Percentiles rank a stretch among this genome's conserved stretches.
These are phyloP conservation scores for Unio delphinus DNA, from an alignment of 2,888 invertebrate species.

Conservation along the genomic window DNA sequence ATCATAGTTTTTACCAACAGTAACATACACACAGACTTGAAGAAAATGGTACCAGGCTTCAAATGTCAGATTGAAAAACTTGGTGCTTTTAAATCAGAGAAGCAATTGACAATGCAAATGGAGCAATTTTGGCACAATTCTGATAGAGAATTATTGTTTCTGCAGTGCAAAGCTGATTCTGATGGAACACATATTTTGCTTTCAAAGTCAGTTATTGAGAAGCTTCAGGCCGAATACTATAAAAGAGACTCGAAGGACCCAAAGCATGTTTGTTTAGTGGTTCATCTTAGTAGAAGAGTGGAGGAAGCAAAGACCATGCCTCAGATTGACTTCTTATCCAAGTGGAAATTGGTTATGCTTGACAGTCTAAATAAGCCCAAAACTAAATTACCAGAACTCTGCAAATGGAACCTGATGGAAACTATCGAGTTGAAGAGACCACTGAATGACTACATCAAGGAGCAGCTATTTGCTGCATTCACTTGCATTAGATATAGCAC, in stretches of 20 bases:
- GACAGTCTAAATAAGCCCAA: slow-evolving; percentile 29
- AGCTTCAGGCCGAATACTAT: slow-evolving; percentile 10
- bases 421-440: slow-evolving; percentile 21
- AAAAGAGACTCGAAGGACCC: neutral
- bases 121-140: slow-evolving; percentile 31
- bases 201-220: slow-evolving; percentile 33
- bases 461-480: slow-evolving; percentile 42
- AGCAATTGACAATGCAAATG: slow-evolving; percentile 27
- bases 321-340: slow-evolving; percentile 39
- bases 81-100: slow-evolving; percentile 48
- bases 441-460: slow-evolving; percentile 17
- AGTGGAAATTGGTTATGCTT: slow-evolving; percentile 36
- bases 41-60: neutral
- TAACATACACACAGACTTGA: slow-evolving; percentile 27
- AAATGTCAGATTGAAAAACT: slow-evolving; percentile 32
- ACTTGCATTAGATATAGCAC: slow-evolving; percentile 32
- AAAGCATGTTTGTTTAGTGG: slow-evolving; percentile 24
- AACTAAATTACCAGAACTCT: slow-evolving; percentile 17
- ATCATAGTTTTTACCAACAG: slow-evolving; percentile 40
- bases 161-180: slow-evolving; percentile 36
- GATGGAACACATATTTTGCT: slow-evolving; percentile 39
- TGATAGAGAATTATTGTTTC: slow-evolving; percentile 17
- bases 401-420: slow-evolving; percentile 11
- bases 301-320: slow-evolving; percentile 7
- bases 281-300: slow-evolving; percentile 19